Conservation (phyloP, 1,140 invertebrate genomes). For the Cydia splendana region DNA sequence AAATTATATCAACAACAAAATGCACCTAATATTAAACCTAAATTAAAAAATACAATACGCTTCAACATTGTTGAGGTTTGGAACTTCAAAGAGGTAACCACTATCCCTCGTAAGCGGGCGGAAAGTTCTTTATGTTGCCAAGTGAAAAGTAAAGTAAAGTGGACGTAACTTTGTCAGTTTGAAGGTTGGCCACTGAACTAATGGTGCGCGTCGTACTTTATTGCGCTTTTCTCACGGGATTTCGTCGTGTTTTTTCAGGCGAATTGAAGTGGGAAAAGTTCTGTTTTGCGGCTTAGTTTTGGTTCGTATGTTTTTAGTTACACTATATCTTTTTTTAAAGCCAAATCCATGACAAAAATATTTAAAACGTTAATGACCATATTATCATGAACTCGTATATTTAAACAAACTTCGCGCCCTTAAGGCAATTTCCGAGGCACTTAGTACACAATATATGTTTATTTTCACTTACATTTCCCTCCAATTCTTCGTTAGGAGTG, state of each 20-base stretch:
- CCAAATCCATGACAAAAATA: not conserved
- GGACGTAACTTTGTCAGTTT: slow-evolving; percentile 4
- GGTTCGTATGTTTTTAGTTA: too few species aligned
- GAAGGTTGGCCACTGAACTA: slow-evolving; percentile 1
- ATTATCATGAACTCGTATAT: too few species aligned
- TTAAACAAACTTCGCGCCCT: not conserved
- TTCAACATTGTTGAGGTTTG: slow-evolving; percentile 8
- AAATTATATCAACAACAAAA: not conserved
- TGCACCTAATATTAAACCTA: slow-evolving; percentile 18
- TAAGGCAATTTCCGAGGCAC: not conserved
- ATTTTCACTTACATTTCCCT: not conserved
- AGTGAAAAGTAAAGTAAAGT: slow-evolving; percentile 32
- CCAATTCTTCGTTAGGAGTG: not conserved
- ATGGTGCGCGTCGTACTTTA: not conserved
- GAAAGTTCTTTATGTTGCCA: slow-evolving; percentile 19
- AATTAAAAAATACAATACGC: slow-evolving; percentile 2
- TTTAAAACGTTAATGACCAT: not conserved
- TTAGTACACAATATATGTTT: not conserved
- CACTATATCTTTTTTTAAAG: too few species aligned
- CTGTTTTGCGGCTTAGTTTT: too few species aligned
- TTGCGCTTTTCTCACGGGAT: not conserved
- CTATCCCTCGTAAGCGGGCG: slow-evolving; percentile 17
- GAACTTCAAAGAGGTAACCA: slow-evolving; percentile 17
- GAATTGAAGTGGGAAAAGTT: too few species aligned
- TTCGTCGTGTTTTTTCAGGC: not conserved